Percentiles rank a stretch among this genome's conserved stretches.
Conservation (phyloP, 1,140 invertebrate species). For the Chironomus tepperi region DNA sequence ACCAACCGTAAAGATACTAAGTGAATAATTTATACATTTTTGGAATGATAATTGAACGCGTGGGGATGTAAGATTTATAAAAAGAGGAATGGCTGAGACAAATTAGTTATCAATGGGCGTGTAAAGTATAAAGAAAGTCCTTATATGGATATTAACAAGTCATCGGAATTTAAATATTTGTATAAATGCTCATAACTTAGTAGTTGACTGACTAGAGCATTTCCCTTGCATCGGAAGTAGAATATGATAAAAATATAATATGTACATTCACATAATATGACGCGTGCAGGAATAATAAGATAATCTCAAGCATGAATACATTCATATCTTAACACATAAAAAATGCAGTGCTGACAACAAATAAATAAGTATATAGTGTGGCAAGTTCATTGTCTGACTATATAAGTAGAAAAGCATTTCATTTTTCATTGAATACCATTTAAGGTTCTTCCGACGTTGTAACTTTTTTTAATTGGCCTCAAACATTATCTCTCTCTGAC, state of each 20-base stretch:
- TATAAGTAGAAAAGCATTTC: not conserved
- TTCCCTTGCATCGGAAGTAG: not conserved
- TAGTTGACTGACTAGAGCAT: not conserved
- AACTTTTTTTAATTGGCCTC: constrained; percentile 1
- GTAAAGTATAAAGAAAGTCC: not conserved
- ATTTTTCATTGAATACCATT: constrained; percentile 14
- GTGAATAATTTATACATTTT: no score
- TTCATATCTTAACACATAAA: no score
- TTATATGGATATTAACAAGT: not conserved
- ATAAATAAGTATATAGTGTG: not conserved
- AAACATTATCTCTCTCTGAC: not conserved
- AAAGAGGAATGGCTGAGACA: not conserved
- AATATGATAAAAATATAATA: not conserved
- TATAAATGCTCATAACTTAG: not conserved
- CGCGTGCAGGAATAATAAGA: not conserved
- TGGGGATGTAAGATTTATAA: not conserved
- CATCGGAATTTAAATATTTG: not conserved
- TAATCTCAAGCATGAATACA: not conserved
- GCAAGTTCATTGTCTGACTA: constrained; percentile 1
- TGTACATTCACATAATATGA: not conserved
- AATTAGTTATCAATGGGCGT: not conserved
- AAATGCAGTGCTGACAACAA: not conserved
- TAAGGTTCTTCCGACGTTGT: constrained; percentile 11
- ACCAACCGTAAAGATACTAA: no score
- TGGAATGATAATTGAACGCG: not conserved